A percentile compares a stretch with the other conserved stretches of the same genome.
These are phyloP conservation scores for Nemotelus pantherinus DNA, from an alignment of 2,888 invertebrate species.

Conservation along the genomic window DNA sequence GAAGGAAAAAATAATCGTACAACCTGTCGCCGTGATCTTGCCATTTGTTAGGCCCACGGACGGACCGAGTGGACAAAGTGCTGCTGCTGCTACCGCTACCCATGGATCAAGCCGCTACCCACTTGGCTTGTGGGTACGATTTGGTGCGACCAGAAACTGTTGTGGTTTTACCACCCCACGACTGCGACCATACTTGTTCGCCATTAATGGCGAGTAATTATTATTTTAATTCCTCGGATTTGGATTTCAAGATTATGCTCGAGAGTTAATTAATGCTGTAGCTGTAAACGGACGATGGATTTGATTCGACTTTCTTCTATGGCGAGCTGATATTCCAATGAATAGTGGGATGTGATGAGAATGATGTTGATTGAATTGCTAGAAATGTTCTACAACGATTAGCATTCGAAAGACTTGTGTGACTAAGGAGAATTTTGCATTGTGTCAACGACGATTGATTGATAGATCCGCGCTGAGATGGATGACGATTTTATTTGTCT, in stretches of 20 bases:
- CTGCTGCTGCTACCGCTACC: no score
- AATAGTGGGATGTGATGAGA: background rate
- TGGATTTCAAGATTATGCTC: constrained; percentile 19
- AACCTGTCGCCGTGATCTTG: no score
- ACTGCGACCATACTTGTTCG: background rate
- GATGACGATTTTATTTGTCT: no score
- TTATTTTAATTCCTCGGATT: constrained; percentile 8
- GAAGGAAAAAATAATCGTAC: no score
- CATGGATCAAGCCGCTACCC: background rate
- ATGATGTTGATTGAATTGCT: background rate
- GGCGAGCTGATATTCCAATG: background rate
- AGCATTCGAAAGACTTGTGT: background rate
- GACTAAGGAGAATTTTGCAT: background rate
- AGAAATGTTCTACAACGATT: background rate
- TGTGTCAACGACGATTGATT: constrained; percentile 10
- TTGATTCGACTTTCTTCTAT: constrained; percentile 14
- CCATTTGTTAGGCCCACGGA: no score
- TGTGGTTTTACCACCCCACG: background rate
- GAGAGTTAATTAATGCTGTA: constrained; percentile 16
- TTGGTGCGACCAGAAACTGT: background rate
- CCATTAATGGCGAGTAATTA: background rate
- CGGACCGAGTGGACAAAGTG: no score
- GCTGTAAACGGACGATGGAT: constrained; percentile 8
- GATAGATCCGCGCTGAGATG: background rate
- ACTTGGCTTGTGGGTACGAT: background rate